A percentile compares a stretch with the other conserved stretches of the same genome.
These are phyloP conservation scores for Ictalurus punctatus DNA, from an alignment of 2,113 vertebrate genomes.

Conservation along the genomic window DNA sequence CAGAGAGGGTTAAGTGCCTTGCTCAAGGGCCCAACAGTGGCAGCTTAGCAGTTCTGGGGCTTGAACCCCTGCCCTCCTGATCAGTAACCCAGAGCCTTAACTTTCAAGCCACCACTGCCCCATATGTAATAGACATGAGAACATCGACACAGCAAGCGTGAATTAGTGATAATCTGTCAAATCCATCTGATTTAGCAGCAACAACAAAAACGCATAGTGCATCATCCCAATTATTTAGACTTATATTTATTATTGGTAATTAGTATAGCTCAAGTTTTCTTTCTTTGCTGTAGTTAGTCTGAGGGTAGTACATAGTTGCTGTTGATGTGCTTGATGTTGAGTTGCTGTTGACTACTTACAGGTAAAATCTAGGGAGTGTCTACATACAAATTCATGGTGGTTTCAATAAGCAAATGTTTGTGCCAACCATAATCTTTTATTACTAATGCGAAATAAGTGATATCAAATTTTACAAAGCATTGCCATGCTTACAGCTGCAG, in stretches of 20 bases:
- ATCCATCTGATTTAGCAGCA: background rate
- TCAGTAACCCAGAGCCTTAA: no score
- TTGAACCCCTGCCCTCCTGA: no score
- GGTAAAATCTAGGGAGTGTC: background rate
- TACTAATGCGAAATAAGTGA: background rate
- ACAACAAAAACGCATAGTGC: background rate
- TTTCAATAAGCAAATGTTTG: background rate
- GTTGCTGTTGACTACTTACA: no score
- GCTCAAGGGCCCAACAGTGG: no score
- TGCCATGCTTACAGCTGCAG: background rate
- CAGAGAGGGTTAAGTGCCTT: no score
- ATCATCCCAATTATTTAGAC: background rate
- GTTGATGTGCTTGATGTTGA: background rate
- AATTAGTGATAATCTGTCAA: background rate
- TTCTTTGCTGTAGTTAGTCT: background rate
- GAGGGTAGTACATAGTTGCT: background rate
- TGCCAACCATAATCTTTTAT: background rate
- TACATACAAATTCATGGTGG: background rate
- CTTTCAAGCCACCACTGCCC: no score
- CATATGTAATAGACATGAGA: background rate
- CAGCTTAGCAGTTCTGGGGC: no score
- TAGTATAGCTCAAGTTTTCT: background rate
- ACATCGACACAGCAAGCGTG: background rate
- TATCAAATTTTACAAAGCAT: background rate
- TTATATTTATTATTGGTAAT: background rate